Base-by-base conservation (phyloP, 2,888 invertebrate species). In the Phengaris arion region DNA sequence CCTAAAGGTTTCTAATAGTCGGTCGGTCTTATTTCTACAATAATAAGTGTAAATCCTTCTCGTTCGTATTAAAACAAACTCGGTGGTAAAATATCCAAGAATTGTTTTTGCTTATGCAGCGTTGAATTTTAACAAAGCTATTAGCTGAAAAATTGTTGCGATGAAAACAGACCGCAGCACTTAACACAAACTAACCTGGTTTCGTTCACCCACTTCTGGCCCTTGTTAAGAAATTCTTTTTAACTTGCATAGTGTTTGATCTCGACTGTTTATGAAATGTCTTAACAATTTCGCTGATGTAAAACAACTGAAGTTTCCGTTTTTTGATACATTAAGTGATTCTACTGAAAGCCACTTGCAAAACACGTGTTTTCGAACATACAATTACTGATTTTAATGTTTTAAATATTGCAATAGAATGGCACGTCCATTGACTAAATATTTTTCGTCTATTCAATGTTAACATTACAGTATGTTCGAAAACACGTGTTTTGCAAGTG, bases 131-230 rank as follows among this genome's bases (percentile, higher is more conserved):
- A 72, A 70, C 46, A 51, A 52, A 35, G 22, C 72, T 72, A 52
- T 72, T 52, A 72, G 72, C 13, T 22, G 54, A 52, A 72, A 72
- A 15, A 72, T 22, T 64, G 35, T 64, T 35, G 35, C 64, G 64
- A 51, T 51, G 13, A 52, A 15, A 51, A 22, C 54, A 54, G 22
- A 52, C 51, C 51, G 6, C 72, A 13, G 15, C 72, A 72, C 72
- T 52, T 72, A 72, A 72, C 72, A 72, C 54, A 54, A 72, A 72
- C 72, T 72, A 72, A 72, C 72, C 72, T 54, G 72, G 52, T 72
- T 72, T 52, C 72, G 15, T 68, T 68, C 68, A 68, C 69, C 51
- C 15, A 69, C 22, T 70, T 54, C 51, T 9, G 12, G 10, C 52
- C 12, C 72, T 72, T 72, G 72, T 72, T 72, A 72, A 13, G 72